Evolutionary conservation across 2,113 vertebrate species (phyloP).

Genomic region (Chlorodrepanis virens): DNA sequence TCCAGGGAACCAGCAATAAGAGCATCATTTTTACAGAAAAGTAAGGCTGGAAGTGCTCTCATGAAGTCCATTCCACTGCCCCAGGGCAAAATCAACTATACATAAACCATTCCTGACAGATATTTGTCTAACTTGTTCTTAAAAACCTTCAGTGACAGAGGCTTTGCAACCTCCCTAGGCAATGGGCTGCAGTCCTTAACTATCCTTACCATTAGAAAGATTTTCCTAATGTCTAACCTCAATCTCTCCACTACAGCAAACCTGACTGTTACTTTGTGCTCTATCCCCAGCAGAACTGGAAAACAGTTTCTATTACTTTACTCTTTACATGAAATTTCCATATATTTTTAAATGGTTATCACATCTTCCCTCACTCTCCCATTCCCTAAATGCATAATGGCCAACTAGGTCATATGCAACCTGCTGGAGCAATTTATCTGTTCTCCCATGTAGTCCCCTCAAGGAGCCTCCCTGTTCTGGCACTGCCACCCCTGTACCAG

Average conservation of each 20-base stretch:
- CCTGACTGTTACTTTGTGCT: not conserved
- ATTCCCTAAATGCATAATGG: not conserved
- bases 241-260: not conserved
- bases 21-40: conserved; percentile 25
- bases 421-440: not conserved
- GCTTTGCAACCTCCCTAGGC: conserved; percentile 52
- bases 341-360: conserved; percentile 9
- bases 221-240: conserved; percentile 46
- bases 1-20: conserved; percentile 22
- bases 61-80: conserved; percentile 39
- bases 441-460: not conserved
- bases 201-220: conserved; percentile 36
- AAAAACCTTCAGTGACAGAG: conserved; percentile 33
- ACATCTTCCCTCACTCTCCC: not conserved
- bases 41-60: conserved; percentile 43
- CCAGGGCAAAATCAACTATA: conserved; percentile 26
- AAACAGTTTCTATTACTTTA: not conserved
- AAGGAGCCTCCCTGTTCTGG: not conserved
- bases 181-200: not conserved
- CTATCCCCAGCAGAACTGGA: not conserved
- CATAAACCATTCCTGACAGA: conserved; percentile 55
- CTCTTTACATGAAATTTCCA: conserved; percentile 54
- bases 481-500: not conserved
- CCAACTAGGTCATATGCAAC: not conserved
- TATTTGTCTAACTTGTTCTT: conserved; percentile 59